Conservation (phyloP, 2,113 vertebrate species). For the Trogon melanurus region DNA sequence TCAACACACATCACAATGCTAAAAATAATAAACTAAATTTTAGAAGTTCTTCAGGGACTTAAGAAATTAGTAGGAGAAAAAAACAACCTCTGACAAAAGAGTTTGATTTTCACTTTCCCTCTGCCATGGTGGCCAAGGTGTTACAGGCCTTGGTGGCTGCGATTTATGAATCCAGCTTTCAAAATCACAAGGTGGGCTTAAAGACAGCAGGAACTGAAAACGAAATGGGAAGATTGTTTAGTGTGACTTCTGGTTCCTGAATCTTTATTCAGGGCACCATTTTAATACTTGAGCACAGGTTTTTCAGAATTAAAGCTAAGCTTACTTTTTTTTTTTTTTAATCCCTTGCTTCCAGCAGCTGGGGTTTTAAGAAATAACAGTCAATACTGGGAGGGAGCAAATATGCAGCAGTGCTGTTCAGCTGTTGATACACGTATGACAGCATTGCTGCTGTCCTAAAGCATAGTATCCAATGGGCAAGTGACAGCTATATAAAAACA, state of each 20-base stretch:
- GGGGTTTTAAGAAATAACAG: background rate
- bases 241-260: background rate
- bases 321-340: background rate
- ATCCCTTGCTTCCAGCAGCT: constrained; percentile 17
- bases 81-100: background rate
- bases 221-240: background rate
- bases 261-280: background rate
- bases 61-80: background rate
- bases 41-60: background rate
- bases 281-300: background rate
- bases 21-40: background rate
- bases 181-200: background rate
- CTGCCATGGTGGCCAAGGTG: background rate
- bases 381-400: background rate
- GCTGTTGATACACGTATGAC: rapidly evolving
- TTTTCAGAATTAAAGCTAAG: constrained; percentile 33
- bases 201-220: background rate
- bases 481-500: background rate
- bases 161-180: background rate
- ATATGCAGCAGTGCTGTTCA: background rate
- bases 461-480: background rate
- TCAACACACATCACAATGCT: background rate
- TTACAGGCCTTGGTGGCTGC: background rate
- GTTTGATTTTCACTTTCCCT: background rate
- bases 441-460: background rate